Evolutionary conservation across 2,797 vertebrate genomes (phyloP), one percentile per base, ranked within the genome.

Genomic region (Margarornis squamiger): DNA sequence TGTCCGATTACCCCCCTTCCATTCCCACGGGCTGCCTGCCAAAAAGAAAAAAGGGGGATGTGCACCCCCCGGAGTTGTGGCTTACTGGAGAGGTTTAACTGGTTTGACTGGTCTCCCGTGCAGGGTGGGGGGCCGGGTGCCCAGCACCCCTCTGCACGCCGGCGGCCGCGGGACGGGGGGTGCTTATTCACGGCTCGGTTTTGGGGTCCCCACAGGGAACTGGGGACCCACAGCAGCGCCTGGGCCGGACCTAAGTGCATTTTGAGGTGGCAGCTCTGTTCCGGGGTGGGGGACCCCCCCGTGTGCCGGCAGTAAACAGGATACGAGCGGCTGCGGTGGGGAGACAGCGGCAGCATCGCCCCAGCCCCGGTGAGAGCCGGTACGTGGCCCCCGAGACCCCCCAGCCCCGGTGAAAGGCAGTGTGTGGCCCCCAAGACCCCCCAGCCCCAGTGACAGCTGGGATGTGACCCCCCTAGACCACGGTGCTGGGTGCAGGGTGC

Each of bases 31-130:
- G 80, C 59, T 24, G 46, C 27, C 55, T 19, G 71, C 70, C 6
- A 8, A 9, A 36, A 26, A 5, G 16, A 67, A 13, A 32, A 49
- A 49, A 22, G 9, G 24, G 83, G 43, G 48, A 2, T 7, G 43
- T 2, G 21, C 51, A 11, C 8, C 45, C 20, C 12, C 14, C 11
- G 29, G 29, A 22, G 8, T 3, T 22, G 48, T 5, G 38, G 18
- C 26, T 62, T 5, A 29, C 9, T 38, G 78, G 91, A 46, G 91
- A 85, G 58, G 93, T 72, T 74, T 9, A 24, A 86, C 95, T 85
- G 95, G 91, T 94, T 51, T 38, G 66, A 78, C 93, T 55, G 95
- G 91, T 92, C 57, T 55, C 58, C 23, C 3, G 9, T 8, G 71
- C 52, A 22, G 41, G 65, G 54, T 17, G 59, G 84, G 84, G 72